phyloP scores from a whole-genome alignment of 2,888 invertebrate species.

The Spialia ferax region DNA sequence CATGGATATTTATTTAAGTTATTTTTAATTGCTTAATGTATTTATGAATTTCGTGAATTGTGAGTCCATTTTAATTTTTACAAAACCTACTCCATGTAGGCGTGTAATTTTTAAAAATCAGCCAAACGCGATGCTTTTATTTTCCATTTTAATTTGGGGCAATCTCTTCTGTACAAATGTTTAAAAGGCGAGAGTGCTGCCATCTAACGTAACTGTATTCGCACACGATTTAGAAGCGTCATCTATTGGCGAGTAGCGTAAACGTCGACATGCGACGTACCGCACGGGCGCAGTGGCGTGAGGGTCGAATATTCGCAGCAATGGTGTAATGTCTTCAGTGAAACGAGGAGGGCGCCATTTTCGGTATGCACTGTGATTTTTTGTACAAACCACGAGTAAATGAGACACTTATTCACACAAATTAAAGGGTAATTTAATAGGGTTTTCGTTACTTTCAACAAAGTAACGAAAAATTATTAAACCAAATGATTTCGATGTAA shows the following conservation, averaged over 20 bases:
- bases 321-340: constrained; percentile 92
- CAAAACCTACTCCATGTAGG: constrained; percentile 35
- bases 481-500: neutral
- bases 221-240: constrained; percentile 75
- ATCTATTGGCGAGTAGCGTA: constrained; percentile 66
- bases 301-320: constrained; percentile 92
- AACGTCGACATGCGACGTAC: constrained; percentile 78
- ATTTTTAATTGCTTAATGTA: constrained; percentile 2
- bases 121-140: constrained; percentile 32
- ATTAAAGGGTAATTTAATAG: neutral
- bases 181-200: constrained; percentile 46
- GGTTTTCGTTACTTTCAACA: too few relatives aligned
- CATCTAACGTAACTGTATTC: constrained; percentile 66
- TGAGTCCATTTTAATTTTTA: constrained; percentile 19
- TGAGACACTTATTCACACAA: constrained; percentile 10
- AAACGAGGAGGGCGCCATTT: constrained; percentile 95
- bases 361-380: constrained; percentile 89
- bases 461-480: neutral
- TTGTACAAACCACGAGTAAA: constrained; percentile 30
- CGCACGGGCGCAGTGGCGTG: constrained; percentile 86
- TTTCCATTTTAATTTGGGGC: constrained; percentile 13
- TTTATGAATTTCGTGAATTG: constrained; percentile 13
- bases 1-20: constrained; percentile 12
- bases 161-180: constrained; percentile 11
- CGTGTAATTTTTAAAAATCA: constrained; percentile 16